Evolutionary conservation across 2,888 invertebrate species (phyloP).

Genomic region (Escarpia spicata): DNA sequence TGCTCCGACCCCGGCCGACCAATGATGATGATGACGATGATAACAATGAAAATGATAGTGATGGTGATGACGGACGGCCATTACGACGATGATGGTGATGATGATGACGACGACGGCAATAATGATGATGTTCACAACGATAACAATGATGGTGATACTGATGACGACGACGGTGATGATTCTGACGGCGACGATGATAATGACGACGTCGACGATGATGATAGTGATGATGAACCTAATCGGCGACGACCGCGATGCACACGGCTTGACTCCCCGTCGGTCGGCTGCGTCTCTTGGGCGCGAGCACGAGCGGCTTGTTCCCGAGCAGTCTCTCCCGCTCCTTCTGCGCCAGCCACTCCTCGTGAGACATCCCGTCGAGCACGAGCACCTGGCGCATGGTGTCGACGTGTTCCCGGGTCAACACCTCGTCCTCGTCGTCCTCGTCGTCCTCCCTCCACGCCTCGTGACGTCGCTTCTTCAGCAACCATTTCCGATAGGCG

Average conservation of each 20-base stretch:
- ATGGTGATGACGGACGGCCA: too few relatives aligned
- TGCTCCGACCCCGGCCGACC: too few relatives aligned
- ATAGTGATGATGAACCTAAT: background rate
- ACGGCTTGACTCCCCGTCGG: background rate
- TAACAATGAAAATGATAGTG: background rate
- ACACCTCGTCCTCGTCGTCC: background rate
- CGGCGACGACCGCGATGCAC: constrained; percentile 1
- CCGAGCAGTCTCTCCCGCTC: background rate
- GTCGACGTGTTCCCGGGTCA: background rate
- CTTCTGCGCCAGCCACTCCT: constrained; percentile 34
- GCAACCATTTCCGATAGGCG: constrained; percentile 30
- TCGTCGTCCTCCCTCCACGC: constrained; percentile 7
- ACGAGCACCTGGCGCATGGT: constrained; percentile 18
- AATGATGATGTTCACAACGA: background rate
- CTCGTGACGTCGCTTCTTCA: constrained; percentile 28
- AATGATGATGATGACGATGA: too few relatives aligned
- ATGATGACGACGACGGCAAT: background rate
- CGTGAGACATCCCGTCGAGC: constrained; percentile 34
- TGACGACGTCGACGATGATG: background rate
- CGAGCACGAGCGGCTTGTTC: background rate
- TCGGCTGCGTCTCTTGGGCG: background rate
- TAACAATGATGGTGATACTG: background rate
- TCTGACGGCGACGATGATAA: too few relatives aligned
- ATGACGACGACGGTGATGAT: background rate
- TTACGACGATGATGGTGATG: background rate